Evolutionary conservation across 2,113 vertebrate species (phyloP), one percentile per base, ranked within the genome.

Genomic region (Donacobius atricapilla): DNA sequence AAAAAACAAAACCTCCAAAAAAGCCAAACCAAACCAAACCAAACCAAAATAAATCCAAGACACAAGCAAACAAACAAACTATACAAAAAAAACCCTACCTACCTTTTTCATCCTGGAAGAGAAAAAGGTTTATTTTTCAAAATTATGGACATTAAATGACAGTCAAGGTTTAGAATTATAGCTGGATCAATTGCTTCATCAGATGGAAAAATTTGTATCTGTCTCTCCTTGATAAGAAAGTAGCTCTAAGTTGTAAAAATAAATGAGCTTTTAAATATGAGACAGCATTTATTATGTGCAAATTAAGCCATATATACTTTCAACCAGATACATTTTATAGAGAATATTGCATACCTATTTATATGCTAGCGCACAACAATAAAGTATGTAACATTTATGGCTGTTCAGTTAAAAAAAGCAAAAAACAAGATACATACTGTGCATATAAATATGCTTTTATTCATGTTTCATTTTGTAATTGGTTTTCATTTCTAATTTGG

Each of bases 191-290:
- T 40, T 65, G 37, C 5, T 53, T 93, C 1, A 45, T 42, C 2
- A 50, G 3, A 3, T 40, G 7, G 19, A 66, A 90, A 57, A 64
- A 60, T 3, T 23, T 51, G 3, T 50, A 10, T 40, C 12, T 87
- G 15, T 15, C 7, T 83, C 4, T 17, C 6, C 11, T 84, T 83
- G 15, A 22, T 31, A 45, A 53, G 13, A 70, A 64, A 65, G 3
- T 10, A 76, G 7, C 2, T 3, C 7, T 44, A 4, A 2, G 1
- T 30, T 68, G 1, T 8, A 80, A 69, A 68, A 18, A 21, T 35
- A 91, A 87, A 28, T 48, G 4, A 33, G 0, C 1, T 57, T 78
- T 95, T 70, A 30, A 48, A 58, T 50, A 25, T 6, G 39, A 54
- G 14, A n/a, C 9, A 58, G 0, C 7, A 42, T 66, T 69, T 28